Evolutionary conservation across 2,888 invertebrate species (phyloP).

Genomic region (Junonia oenone): DNA sequence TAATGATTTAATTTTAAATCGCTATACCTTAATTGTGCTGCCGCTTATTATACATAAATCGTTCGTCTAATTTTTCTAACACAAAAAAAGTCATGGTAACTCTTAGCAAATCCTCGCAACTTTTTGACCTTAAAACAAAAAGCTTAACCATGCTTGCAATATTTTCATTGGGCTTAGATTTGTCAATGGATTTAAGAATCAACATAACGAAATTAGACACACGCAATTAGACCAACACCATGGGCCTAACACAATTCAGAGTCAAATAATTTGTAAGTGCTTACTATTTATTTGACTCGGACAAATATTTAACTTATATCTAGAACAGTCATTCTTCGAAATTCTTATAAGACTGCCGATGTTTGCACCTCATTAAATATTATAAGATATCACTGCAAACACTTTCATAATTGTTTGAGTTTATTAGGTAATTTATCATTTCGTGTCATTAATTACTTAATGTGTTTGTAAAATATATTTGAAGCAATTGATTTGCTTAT

Average conservation of each 20-base stretch:
- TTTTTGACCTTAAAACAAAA: background rate
- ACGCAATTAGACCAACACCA: conserved; percentile 12
- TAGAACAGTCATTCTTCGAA: background rate
- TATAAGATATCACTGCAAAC: conserved; percentile 1
- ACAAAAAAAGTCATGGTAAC: too few relatives aligned
- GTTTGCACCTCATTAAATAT: conserved; percentile 1
- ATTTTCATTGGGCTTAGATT: conserved; percentile 16
- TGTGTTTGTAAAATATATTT: too few relatives aligned
- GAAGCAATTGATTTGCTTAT: too few relatives aligned
- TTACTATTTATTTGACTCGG: conserved; percentile 2
- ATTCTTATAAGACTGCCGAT: background rate
- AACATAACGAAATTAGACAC: background rate
- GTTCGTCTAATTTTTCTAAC: too few relatives aligned
- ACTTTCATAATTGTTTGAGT: background rate
- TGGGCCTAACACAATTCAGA: conserved; percentile 19
- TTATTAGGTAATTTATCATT: conserved; percentile 4
- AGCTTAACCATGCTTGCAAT: background rate
- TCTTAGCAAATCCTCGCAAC: too few relatives aligned
- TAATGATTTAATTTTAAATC: too few relatives aligned
- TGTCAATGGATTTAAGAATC: conserved; percentile 20
- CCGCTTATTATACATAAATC: too few relatives aligned
- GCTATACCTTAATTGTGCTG: too few relatives aligned
- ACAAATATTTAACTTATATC: conserved; percentile 11
- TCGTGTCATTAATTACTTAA: background rate
- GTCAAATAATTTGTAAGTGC: too few relatives aligned